Evolutionary conservation across 2,888 invertebrate species (phyloP).

Genomic region (Brachycybe producta): DNA sequence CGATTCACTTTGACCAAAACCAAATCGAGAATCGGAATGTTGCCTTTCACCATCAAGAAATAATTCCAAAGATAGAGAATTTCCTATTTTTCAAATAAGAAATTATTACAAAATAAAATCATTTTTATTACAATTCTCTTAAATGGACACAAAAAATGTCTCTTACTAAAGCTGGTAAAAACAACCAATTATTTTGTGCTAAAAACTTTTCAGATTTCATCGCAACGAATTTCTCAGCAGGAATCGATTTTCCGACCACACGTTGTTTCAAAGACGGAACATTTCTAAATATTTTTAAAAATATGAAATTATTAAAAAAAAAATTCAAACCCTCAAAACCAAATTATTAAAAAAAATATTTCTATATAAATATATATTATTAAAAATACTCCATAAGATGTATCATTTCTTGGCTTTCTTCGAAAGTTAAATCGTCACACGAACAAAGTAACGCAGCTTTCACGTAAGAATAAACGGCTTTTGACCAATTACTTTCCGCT

Average conservation of each 20-base stretch:
- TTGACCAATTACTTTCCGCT: constrained; percentile 54
- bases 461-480: constrained; percentile 80
- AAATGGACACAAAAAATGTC: not conserved
- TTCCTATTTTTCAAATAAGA: constrained; percentile 43
- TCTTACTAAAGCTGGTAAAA: constrained; percentile 58
- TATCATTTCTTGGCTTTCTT: constrained; percentile 45
- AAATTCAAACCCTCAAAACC: not conserved
- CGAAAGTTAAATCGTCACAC: constrained; percentile 41
- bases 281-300: constrained; percentile 7
- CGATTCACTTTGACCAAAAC: constrained; percentile 13
- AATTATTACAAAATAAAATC: not conserved
- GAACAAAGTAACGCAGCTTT: constrained; percentile 71
- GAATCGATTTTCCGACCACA: constrained; percentile 90
- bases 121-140: not conserved
- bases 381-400: constrained; percentile 59
- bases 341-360: not conserved
- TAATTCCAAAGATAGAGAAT: constrained; percentile 87
- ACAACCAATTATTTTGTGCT: constrained; percentile 54
- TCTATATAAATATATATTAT: constrained; percentile 18
- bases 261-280: constrained; percentile 11
- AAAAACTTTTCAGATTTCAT: constrained; percentile 67
- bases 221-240: constrained; percentile 92
- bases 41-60: constrained; percentile 40
- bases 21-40: constrained; percentile 8
- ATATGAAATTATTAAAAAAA: no score